Conservation (phyloP, 30 jellyfish, hydroid and myxozoan genomes). For the Hydractinia symbiolongicarpus region DNA sequence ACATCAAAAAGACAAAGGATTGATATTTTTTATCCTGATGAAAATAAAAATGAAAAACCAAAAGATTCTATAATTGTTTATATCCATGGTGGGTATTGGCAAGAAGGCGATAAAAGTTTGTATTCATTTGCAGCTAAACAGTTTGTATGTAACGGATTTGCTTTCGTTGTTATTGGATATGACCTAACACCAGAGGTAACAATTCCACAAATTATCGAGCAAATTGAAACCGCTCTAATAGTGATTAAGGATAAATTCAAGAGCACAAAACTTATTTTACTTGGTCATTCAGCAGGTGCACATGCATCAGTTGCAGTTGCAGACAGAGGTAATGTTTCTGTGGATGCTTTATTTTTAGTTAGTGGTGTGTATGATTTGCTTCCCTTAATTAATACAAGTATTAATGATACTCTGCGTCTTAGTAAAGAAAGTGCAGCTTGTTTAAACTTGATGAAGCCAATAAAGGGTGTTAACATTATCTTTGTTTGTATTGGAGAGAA, state of each 20-base stretch:
- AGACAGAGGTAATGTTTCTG: background rate
- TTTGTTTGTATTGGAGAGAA: conserved; percentile 6
- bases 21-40: conserved; percentile 24
- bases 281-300: conserved; percentile 43
- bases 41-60: background rate
- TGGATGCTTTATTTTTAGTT: conserved; percentile 5
- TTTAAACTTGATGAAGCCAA: background rate
- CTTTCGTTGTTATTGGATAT: conserved; percentile 24
- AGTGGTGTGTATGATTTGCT: conserved; percentile 24
- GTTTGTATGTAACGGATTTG: background rate
- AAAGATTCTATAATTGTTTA: conserved; percentile 6
- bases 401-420: conserved; percentile 2
- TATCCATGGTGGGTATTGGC: conserved; percentile 54
- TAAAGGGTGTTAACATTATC: background rate
- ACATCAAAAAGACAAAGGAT: conserved; percentile 13
- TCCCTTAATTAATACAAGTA: conserved; percentile 13
- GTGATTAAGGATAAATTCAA: background rate
- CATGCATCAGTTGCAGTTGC: background rate
- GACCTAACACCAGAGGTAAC: conserved; percentile 20
- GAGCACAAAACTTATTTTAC: background rate
- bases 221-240: background rate
- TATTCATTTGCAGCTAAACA: conserved; percentile 16
- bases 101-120: conserved; percentile 23
- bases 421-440: background rate
- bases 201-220: conserved; percentile 3